These are phyloP conservation scores for Phortica okadai DNA, from an alignment of 2,888 invertebrate species.

Conservation along the genomic window DNA sequence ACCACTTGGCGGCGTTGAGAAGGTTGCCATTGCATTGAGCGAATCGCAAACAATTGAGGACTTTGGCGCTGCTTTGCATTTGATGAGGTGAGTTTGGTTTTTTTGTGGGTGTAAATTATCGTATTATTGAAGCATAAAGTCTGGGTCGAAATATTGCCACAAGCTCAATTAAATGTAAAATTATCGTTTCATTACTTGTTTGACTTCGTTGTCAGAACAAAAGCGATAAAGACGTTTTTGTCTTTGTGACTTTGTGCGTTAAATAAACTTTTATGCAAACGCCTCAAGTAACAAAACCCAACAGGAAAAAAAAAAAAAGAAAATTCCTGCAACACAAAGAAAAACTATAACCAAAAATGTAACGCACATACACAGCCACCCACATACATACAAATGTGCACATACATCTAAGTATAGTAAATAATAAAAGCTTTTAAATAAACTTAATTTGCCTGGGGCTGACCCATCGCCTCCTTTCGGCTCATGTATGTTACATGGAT, in stretches of 20 bases:
- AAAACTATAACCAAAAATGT: too few relatives aligned
- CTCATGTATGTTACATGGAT: neutral
- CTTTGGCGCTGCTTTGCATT: conserved; percentile 79
- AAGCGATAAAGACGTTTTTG: conserved; percentile 21
- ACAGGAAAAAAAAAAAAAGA: conserved; percentile 6
- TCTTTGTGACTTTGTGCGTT: conserved; percentile 15
- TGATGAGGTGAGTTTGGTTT: conserved; percentile 73
- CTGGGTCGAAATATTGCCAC: neutral
- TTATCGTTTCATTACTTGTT: too few relatives aligned
- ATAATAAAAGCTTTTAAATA: conserved; percentile 64
- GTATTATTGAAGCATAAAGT: conserved; percentile 2
- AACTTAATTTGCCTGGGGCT: conserved; percentile 50
- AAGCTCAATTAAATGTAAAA: neutral
- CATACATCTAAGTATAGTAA: conserved; percentile 44
- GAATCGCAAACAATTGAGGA: conserved; percentile 97
- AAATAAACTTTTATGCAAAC: conserved; percentile 47
- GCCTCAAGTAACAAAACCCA: conserved; percentile 39
- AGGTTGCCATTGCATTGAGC: conserved; percentile 94
- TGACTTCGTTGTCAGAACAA: neutral
- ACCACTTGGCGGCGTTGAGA: conserved; percentile 95
- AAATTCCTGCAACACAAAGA: too few relatives aligned
- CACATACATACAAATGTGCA: neutral
- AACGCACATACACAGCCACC: neutral
- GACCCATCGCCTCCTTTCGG: neutral
- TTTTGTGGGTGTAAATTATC: neutral